Base-by-base conservation (phyloP, 2,888 invertebrate species). In the Archaeoteleia sp. region DNA sequence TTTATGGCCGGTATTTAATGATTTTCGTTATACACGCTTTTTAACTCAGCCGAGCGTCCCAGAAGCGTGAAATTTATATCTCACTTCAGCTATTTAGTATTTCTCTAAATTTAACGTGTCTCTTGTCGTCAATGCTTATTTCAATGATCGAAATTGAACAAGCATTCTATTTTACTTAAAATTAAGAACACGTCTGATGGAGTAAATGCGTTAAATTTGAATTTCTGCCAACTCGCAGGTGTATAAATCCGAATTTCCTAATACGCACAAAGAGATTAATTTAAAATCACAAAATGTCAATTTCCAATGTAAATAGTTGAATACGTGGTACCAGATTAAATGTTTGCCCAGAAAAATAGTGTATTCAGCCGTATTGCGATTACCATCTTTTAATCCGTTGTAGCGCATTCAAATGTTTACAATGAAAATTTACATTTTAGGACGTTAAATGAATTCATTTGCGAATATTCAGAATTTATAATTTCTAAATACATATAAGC, bases 1-100 rank as follows among this genome's bases (percentile, higher is more conserved):
- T 46, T 65, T 43, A 53, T 49, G 55, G 49, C 65, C 58, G 53
- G 30, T 40, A 58, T 53, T 66, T 58, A 66, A 66, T 66, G 58
- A 66, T 66, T 58, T 58, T 48, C 55, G 48, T 67, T 49, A 54
- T 67, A 60, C 60, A 46, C 53, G 37, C 40, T 53, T 46, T 45
- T 66, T 45, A 27, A 29, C 39, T 9, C 30, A 13, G 58, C 58
- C 65, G 53, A 58, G 57, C 58, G 51, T 65, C 7, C n/a, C 10
- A 12, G 13, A 13, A 29, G 34, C n/a, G n/a, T n/a, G n/a, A n/a
- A n/a, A n/a, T n/a, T n/a, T n/a, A n/a, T n/a, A n/a, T n/a, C n/a
- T n/a, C n/a, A n/a, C n/a, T n/a, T n/a, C n/a, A n/a, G n/a, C n/a
- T n/a, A n/a, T n/a, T n/a, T n/a, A n/a, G n/a, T n/a, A n/a, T n/a